Evolutionary conservation across 2,113 vertebrate genomes (phyloP).

Genomic region (Jaculus jaculus): DNA sequence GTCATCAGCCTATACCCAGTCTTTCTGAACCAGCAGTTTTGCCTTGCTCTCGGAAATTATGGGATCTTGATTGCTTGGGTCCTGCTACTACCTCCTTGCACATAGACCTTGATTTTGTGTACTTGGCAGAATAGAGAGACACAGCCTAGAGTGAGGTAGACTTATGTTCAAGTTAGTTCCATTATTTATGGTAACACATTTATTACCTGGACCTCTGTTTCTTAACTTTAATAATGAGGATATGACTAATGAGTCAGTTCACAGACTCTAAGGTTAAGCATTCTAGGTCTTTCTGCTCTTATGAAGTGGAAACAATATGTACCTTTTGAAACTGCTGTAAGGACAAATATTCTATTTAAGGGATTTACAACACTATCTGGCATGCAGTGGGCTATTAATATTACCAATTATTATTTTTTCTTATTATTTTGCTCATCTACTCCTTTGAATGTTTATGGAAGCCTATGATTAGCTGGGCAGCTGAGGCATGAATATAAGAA

Average conservation of each 20-base stretch:
- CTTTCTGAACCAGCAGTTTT: not conserved
- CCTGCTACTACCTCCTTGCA: not conserved
- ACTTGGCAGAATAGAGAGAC: not conserved
- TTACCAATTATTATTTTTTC: not conserved
- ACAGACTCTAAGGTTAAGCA: not conserved
- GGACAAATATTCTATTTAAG: slow-evolving; percentile 34
- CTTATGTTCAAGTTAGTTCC: not conserved
- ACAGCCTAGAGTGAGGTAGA: not conserved
- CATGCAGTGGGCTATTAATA: not conserved
- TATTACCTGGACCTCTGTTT: slow-evolving; percentile 5
- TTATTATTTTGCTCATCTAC: not conserved
- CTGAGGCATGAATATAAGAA: slow-evolving; percentile 71
- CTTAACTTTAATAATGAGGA: not conserved
- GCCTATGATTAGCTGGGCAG: slow-evolving; percentile 59
- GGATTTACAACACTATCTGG: not conserved
- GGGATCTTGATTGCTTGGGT: not conserved
- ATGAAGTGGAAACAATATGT: not conserved
- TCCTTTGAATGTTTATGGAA: slow-evolving; percentile 33
- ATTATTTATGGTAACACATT: not conserved
- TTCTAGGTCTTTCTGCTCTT: slow-evolving; percentile 32
- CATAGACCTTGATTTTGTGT: not conserved
- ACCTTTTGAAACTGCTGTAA: not conserved
- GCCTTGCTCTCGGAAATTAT: not conserved
- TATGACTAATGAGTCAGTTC: slow-evolving; percentile 38
- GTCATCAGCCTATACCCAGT: not conserved